Conservation (phyloP, 2,888 invertebrate species). For the Cabera pusaria region DNA sequence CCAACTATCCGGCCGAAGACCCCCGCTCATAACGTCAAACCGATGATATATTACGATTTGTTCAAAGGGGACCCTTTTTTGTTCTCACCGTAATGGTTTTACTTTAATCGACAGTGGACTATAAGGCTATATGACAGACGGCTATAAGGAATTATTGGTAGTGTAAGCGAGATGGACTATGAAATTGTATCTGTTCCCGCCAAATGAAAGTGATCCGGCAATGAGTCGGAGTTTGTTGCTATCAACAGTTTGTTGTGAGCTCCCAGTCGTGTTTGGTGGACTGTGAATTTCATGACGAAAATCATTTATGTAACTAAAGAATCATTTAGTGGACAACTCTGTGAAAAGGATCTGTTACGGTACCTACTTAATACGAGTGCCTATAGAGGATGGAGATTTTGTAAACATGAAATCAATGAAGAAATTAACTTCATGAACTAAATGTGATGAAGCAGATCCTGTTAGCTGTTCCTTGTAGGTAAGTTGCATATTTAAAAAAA, state of each 20-base stretch:
- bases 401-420: no score
- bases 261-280: conserved; percentile 43
- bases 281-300: no score
- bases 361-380: no score
- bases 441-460: no score
- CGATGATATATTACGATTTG: conserved; percentile 82
- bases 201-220: conserved; percentile 72
- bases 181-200: conserved; percentile 69
- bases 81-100: conserved; percentile 80
- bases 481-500: no score
- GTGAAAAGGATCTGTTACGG: no score
- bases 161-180: conserved; percentile 47
- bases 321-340: no score
- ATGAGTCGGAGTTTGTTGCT: conserved; percentile 63
- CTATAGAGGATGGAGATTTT: no score
- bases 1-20: conserved; percentile 57
- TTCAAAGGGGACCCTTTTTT: conserved; percentile 82
- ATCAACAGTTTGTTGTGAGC: conserved; percentile 74
- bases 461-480: no score
- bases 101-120: conserved; percentile 70
- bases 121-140: no score
- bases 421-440: no score
- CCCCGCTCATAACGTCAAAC: conserved; percentile 74
- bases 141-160: conserved; percentile 26
- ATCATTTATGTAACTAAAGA: no score